Conservation (phyloP, 2,888 invertebrate genomes). For the Protonemura montana region DNA sequence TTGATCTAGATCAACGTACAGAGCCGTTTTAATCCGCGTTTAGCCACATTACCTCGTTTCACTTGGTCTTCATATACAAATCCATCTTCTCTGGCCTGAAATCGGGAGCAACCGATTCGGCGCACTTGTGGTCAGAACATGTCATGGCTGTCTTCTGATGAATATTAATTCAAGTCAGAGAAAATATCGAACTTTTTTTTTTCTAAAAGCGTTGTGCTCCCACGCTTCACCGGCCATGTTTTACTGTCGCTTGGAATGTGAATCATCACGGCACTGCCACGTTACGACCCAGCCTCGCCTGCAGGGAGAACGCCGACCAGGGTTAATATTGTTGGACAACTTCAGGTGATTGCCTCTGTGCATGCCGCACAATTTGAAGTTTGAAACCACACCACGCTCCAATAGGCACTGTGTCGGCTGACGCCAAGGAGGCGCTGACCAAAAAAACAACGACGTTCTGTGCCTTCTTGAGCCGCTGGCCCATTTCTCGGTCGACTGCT, state of each 20-base stretch:
- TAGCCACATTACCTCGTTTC: background rate
- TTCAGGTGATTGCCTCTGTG: background rate
- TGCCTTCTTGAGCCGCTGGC: background rate
- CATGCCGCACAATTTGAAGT: too few relatives aligned
- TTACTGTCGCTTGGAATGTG: too few relatives aligned
- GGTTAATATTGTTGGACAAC: background rate
- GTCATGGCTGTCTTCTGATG: background rate
- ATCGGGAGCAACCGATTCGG: background rate
- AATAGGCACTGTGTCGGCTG: too few relatives aligned
- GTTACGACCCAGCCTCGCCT: background rate
- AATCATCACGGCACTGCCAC: too few relatives aligned
- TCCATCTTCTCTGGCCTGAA: background rate
- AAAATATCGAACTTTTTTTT: background rate
- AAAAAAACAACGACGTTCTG: background rate
- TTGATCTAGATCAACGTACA: background rate
- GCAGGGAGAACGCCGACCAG: background rate
- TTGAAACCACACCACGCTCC: too few relatives aligned
- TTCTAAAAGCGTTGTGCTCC: background rate
- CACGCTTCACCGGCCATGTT: background rate
- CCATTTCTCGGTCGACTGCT: background rate
- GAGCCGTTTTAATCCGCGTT: background rate
- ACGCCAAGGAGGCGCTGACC: background rate
- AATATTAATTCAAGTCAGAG: background rate
- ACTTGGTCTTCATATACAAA: background rate
- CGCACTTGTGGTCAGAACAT: background rate